These are phyloP conservation scores for Delphinapterus leucas DNA, from an alignment of 2,113 vertebrate genomes.

Conservation along the genomic window DNA sequence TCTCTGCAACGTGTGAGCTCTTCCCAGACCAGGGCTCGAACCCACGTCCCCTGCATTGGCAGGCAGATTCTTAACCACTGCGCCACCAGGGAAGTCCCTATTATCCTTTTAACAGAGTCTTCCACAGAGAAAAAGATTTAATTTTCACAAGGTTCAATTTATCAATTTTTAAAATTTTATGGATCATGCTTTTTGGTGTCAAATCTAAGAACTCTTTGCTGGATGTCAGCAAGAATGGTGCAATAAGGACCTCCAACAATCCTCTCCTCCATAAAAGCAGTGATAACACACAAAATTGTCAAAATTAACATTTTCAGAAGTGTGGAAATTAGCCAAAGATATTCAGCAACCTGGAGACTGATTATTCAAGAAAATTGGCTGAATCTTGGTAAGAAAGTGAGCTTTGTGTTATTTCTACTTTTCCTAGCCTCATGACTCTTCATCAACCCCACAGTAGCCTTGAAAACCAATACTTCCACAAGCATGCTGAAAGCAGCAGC, in stretches of 20 bases:
- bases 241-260: background rate
- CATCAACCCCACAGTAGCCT: background rate
- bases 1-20: too few relatives aligned
- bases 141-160: background rate
- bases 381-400: background rate
- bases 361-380: background rate
- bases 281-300: background rate
- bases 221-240: background rate
- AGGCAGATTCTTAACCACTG: too few relatives aligned
- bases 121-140: background rate
- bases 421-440: background rate
- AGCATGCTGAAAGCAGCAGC: background rate
- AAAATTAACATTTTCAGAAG: background rate
- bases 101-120: background rate
- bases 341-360: background rate
- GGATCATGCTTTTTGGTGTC: background rate
- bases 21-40: too few relatives aligned
- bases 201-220: background rate
- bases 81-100: background rate
- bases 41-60: too few relatives aligned
- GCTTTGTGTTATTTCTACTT: background rate
- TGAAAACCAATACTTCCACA: background rate
- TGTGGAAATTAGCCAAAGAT: background rate
- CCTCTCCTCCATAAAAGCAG: background rate
- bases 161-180: background rate